These are phyloP conservation scores for Petroica traversi DNA, from an alignment of 2,113 vertebrate species.

Conservation along the genomic window DNA sequence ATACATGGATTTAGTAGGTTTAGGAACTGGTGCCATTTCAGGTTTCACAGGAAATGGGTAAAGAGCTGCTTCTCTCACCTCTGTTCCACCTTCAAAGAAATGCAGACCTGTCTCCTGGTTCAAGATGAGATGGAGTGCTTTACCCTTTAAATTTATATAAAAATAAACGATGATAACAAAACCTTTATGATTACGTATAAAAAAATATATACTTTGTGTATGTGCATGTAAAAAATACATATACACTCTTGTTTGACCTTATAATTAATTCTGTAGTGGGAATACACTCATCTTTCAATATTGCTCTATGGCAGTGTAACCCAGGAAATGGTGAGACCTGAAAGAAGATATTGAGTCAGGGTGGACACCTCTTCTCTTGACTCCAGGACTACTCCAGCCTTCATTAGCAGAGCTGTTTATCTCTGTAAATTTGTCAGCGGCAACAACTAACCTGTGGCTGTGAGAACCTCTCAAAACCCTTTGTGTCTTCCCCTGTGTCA, in stretches of 20 bases:
- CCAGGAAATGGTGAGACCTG: neutral
- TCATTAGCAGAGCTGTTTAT: neutral
- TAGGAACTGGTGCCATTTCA: neutral
- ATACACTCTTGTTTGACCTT: neutral
- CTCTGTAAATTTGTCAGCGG: neutral
- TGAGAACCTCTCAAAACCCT: neutral
- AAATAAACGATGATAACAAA: neutral
- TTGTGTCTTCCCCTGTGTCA: neutral
- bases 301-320: neutral
- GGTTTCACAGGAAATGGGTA: neutral
- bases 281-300: neutral
- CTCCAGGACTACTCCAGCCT: neutral
- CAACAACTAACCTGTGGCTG: neutral
- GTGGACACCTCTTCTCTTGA: neutral
- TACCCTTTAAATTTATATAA: neutral
- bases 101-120: neutral
- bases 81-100: neutral
- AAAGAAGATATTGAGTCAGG: neutral
- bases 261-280: neutral
- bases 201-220: fast-evolving
- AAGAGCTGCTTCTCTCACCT: neutral
- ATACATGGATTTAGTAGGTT: neutral
- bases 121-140: neutral
- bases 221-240: neutral
- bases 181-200: neutral